These are phyloP conservation scores for Cheilosia urbana DNA, from an alignment of 2,888 invertebrate species.

Conservation along the genomic window DNA sequence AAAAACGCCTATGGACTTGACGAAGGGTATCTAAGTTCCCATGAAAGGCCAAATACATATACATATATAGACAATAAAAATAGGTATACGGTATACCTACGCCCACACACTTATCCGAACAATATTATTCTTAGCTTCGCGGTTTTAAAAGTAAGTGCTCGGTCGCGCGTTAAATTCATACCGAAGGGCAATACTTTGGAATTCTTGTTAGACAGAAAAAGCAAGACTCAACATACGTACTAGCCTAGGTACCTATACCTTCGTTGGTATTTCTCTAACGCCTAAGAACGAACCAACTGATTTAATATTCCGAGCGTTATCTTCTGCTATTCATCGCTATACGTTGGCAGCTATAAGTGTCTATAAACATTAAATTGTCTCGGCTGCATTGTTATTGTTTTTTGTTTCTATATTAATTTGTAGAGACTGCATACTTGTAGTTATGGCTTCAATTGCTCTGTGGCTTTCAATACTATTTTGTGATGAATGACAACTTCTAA, in stretches of 20 bases:
- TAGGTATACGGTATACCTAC: background rate
- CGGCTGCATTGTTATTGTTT: background rate
- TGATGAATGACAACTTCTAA: background rate
- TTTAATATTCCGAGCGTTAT: conserved; percentile 31
- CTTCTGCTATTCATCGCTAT: conserved; percentile 7
- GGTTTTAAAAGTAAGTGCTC: background rate
- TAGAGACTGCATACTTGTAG: background rate
- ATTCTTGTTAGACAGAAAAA: conserved; percentile 13
- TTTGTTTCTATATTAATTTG: background rate
- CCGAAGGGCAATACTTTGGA: background rate
- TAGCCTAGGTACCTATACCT: background rate
- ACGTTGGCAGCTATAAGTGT: too few relatives aligned
- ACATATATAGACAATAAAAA: background rate
- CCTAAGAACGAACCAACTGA: background rate
- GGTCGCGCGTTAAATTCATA: conserved; percentile 4
- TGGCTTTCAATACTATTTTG: background rate
- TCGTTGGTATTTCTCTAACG: conserved; percentile 17
- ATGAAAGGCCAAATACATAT: too few relatives aligned
- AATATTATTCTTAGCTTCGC: background rate
- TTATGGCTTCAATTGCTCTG: background rate
- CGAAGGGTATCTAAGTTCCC: too few relatives aligned
- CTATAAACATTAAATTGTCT: conserved; percentile 2
- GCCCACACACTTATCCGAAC: background rate
- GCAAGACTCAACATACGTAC: background rate
- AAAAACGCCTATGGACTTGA: too few relatives aligned